These are phyloP conservation scores for Pseudobourletiella spinata DNA, from an alignment of 1,140 invertebrate genomes.

Conservation along the genomic window DNA sequence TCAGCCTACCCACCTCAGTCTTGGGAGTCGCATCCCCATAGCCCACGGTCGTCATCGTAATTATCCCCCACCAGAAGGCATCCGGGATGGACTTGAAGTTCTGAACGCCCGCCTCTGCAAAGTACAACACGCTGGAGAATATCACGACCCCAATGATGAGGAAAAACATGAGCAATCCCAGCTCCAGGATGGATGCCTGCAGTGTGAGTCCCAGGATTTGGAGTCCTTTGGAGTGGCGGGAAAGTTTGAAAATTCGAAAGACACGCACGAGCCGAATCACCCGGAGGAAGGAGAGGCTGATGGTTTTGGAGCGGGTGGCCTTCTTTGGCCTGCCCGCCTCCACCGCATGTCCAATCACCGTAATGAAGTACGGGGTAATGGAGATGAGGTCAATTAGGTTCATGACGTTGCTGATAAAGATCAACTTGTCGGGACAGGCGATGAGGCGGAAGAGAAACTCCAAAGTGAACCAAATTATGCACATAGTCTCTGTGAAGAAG, in stretches of 20 bases:
- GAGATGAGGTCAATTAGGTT: constrained; percentile 98
- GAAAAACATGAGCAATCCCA: constrained; percentile 96
- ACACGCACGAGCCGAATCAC: constrained; percentile 99
- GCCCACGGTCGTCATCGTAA: constrained; percentile 50
- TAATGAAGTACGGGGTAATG: constrained; percentile 86
- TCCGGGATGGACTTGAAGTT: constrained; percentile 94
- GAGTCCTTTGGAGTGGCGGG: constrained; percentile 94
- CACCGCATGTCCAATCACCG: constrained; percentile 66
- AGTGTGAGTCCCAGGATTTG: constrained; percentile 97
- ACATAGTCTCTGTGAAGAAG: constrained; percentile 75
- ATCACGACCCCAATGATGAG: constrained; percentile 97
- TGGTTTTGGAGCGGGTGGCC: constrained; percentile 93
- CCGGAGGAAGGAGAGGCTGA: constrained; percentile 84
- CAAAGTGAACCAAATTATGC: constrained; percentile 98
- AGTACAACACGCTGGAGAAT: constrained; percentile 97
- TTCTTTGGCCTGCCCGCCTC: constrained; percentile 84
- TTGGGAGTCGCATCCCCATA: constrained; percentile 44
- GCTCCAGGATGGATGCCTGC: constrained; percentile 95
- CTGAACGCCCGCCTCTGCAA: constrained; percentile 95
- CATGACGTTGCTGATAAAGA: constrained; percentile 97
- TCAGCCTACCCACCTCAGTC: constrained; percentile 38
- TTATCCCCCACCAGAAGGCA: constrained; percentile 49
- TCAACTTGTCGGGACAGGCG: constrained; percentile 97
- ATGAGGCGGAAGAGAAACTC: constrained; percentile 97
- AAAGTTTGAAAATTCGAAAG: constrained; percentile 94